Base-by-base conservation (phyloP, 2,113 vertebrate species). In the Phalacrocorax pelagicus region DNA sequence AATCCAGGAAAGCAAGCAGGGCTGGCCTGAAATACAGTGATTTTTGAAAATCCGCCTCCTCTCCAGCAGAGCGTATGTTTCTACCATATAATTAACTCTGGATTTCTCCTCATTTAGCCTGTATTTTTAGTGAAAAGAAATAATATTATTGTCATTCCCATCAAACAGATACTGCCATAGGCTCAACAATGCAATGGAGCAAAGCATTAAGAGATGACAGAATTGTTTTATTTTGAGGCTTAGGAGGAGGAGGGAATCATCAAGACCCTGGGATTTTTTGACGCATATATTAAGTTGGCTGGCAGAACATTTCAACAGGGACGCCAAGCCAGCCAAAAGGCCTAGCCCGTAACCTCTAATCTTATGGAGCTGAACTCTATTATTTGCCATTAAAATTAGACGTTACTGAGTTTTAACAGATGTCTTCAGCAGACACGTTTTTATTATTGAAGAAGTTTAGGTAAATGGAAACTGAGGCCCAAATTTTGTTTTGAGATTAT, bases 331-430 rank as follows among this genome's bases (percentile, higher is more conserved):
- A 97, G 84, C 93, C 96, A 97, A 97, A 98, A 98, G 97, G 83
- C 96, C 95, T 89, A 94, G 66, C 88, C 96, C 63, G 86, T 97
- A 98, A 98, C 98, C 98, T 98, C 97, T 98, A 98, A 98, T 98
- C 98, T 98, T 96, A 93, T 30, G 96, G 92, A 98, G 97, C 96
- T 98, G 97, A 98, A 98, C 98, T 98, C 96, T 98, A 89, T 98
- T 98, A 98, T 98, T 98, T 98, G 92, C 95, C 89, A 96, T 97
- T 98, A 97, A 98, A 98, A 98, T 98, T 98, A 98, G 96, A 97
- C 97, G 98, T 97, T 98, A 97, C 95, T 59, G 93, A 96, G 94
- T 96, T 96, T 88, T 98, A 98, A 97, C 98, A 98, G 98, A 98
- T 98, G 98, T 98, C 97, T 97, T 97, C 96, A 93, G 94, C 94